Evolutionary conservation across 2,113 vertebrate species (phyloP).

Genomic region (Ranitomeya imitator): DNA sequence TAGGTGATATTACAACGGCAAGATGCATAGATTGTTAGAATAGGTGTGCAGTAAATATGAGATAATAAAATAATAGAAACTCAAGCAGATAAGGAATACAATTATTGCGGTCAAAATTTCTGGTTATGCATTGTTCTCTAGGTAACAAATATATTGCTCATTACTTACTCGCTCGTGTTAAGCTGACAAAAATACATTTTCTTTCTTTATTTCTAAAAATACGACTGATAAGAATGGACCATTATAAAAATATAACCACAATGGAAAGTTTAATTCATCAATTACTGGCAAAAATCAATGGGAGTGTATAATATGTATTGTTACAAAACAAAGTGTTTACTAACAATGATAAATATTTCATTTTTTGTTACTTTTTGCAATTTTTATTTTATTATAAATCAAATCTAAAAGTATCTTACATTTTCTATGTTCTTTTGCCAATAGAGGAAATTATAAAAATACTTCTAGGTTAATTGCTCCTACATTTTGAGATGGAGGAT

Average conservation of each 20-base stretch:
- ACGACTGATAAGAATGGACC: constrained; percentile 12
- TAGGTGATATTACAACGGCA: constrained; percentile 18
- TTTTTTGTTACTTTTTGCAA: no score
- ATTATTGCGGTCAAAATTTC: constrained; percentile 26
- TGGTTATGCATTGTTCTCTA: constrained; percentile 2
- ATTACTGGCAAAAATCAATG: not conserved
- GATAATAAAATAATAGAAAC: constrained; percentile 44
- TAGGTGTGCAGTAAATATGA: constrained; percentile 38
- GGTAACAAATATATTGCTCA: constrained; percentile 33
- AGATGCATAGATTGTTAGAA: constrained; percentile 24
- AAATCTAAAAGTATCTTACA: no score
- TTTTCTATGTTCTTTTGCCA: no score
- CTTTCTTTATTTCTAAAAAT: constrained; percentile 23
- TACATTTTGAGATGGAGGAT: no score
- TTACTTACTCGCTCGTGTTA: constrained; percentile 1
- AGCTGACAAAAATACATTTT: constrained; percentile 29
- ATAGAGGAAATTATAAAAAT: no score
- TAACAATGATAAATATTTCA: not conserved
- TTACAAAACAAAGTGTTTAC: not conserved
- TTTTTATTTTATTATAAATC: no score
- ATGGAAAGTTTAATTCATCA: not conserved
- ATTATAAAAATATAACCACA: not conserved
- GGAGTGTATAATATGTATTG: not conserved
- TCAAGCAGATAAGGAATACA: constrained; percentile 33
- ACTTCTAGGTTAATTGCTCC: no score